Evolutionary conservation across 2,888 invertebrate species (phyloP).

Genomic region (Cantharis flavilabris): DNA sequence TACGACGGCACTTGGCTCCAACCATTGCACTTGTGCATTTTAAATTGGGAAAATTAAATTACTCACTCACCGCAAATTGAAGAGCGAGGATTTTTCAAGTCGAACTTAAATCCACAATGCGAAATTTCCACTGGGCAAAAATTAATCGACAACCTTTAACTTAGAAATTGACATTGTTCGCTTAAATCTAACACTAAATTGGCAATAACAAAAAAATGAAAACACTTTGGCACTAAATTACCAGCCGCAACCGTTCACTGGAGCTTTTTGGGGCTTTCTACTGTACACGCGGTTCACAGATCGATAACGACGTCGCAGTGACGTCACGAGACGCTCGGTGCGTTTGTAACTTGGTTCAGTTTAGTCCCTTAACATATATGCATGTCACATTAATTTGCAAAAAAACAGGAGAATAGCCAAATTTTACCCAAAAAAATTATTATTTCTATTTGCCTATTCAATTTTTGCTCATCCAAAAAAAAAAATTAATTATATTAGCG

Average conservation of each 20-base stretch:
- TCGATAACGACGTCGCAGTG: constrained; percentile 57
- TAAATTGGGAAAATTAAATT: neutral
- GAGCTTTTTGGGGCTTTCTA: constrained; percentile 45
- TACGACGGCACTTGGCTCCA: constrained; percentile 16
- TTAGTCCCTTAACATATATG: constrained; percentile 27
- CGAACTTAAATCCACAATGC: constrained; percentile 7
- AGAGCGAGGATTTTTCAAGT: constrained; percentile 39
- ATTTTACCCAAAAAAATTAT: neutral
- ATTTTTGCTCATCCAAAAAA: too few species aligned
- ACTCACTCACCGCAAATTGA: constrained; percentile 42
- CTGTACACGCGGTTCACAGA: constrained; percentile 52
- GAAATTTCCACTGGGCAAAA: neutral
- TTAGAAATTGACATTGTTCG: neutral
- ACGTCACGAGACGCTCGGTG: constrained; percentile 48
- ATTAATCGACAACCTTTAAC: constrained; percentile 1
- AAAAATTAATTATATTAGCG: too few species aligned
- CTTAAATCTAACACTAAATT: constrained; percentile 8
- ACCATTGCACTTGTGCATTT: neutral
- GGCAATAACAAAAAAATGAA: constrained; percentile 7
- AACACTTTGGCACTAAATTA: constrained; percentile 33
- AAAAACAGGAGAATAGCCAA: neutral
- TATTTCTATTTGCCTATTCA: too few species aligned
- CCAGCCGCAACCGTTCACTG: constrained; percentile 36
- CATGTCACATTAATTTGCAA: constrained; percentile 15
- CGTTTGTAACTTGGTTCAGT: constrained; percentile 17